A percentile compares a stretch with the other conserved stretches of the same genome.
phyloP scores from a whole-genome alignment of 2,113 vertebrate species.

The Echinops telfairi region DNA sequence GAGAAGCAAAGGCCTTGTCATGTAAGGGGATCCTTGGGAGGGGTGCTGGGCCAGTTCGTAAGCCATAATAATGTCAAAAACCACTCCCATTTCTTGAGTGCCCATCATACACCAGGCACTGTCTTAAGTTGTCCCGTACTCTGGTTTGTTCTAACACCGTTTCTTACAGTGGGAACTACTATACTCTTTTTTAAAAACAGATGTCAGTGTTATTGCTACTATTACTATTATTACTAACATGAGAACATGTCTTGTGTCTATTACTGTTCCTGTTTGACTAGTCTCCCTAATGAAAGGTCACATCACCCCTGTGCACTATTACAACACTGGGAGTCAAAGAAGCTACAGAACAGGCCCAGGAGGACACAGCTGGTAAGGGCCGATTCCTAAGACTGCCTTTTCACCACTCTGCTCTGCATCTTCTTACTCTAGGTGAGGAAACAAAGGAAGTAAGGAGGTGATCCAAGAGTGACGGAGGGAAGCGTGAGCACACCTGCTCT shows the following conservation, averaged over 20 bases:
- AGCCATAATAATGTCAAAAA: slow-evolving; percentile 46
- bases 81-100: slow-evolving; percentile 7
- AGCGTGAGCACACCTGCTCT: background rate
- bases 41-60: background rate
- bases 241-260: slow-evolving; percentile 2
- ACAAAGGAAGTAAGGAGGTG: slow-evolving; percentile 1
- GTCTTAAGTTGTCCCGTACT: background rate
- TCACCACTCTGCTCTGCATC: background rate
- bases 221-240: background rate
- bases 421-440: slow-evolving; percentile 31
- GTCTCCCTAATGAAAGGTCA: slow-evolving; percentile 38
- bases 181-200: background rate
- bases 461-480: slow-evolving; percentile 11
- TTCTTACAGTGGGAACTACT: background rate
- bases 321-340: background rate
- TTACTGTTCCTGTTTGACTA: background rate
- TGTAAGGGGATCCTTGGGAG: background rate
- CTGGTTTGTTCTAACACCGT: slow-evolving; percentile 14
- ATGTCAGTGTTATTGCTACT: slow-evolving; percentile 12
- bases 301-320: background rate
- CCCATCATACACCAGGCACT: background rate
- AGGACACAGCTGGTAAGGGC: background rate
- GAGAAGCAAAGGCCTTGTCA: slow-evolving; percentile 35
- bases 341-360: background rate
- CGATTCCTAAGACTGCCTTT: background rate